Conservation (phyloP, 2,113 vertebrate genomes). For the Coturnix japonica region DNA sequence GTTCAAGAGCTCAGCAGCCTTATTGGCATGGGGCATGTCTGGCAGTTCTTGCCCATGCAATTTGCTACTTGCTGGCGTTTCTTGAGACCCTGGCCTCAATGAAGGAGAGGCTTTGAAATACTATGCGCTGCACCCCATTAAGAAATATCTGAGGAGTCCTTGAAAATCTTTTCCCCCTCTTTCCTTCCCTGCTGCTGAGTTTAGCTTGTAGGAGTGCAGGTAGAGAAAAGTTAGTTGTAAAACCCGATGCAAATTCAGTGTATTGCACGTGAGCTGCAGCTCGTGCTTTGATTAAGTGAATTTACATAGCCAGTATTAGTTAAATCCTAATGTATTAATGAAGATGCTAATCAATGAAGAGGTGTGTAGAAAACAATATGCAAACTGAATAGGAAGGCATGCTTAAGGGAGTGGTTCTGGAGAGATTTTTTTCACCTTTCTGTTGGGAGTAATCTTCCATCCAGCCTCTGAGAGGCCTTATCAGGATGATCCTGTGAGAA, state of each 20-base stretch:
- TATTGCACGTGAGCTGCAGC: background rate
- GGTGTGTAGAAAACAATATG: conserved; percentile 28
- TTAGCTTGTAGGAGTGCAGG: background rate
- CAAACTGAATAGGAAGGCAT: background rate
- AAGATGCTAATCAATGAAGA: conserved; percentile 51
- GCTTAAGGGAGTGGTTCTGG: background rate
- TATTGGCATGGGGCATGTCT: background rate
- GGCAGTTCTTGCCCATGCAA: background rate
- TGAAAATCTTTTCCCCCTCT: background rate
- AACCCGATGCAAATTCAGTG: background rate
- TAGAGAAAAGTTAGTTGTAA: background rate
- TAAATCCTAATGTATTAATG: conserved; percentile 20
- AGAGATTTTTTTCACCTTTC: background rate
- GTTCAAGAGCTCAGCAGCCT: background rate
- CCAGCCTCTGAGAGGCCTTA: background rate
- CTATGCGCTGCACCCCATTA: background rate
- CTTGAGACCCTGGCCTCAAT: background rate
- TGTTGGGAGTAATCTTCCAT: background rate
- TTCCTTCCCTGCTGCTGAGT: background rate
- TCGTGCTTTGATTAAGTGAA: conserved; percentile 12
- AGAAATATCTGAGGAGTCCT: background rate
- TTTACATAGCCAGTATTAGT: conserved; percentile 37
- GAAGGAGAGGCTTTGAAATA: background rate
- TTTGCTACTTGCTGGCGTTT: background rate
- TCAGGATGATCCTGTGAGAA: conserved; percentile 6